These are phyloP conservation scores for Brienomyrus brachyistius DNA, from an alignment of 2,113 vertebrate genomes.

Conservation along the genomic window DNA sequence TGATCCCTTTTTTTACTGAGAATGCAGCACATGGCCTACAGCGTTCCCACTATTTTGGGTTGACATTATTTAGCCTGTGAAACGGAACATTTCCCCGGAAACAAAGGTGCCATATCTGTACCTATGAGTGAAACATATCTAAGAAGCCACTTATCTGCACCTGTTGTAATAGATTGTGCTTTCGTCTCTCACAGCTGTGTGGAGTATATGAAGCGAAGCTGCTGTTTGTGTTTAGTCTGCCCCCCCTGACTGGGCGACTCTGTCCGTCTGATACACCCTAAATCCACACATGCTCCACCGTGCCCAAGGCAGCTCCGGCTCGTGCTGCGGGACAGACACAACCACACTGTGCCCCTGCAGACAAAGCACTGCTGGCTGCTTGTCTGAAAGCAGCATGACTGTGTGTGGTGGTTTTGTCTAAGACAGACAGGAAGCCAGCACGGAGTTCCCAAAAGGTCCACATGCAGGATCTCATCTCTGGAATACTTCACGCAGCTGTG, in stretches of 20 bases:
- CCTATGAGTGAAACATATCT: background rate
- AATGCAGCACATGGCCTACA: background rate
- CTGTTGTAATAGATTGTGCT: background rate
- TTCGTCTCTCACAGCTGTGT: background rate
- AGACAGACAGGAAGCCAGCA: too few species aligned
- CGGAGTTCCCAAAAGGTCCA: too few species aligned
- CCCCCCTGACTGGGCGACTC: background rate
- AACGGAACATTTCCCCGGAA: background rate
- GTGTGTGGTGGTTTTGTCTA: too few species aligned
- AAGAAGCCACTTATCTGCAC: background rate
- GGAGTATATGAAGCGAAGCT: background rate
- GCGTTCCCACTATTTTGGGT: background rate
- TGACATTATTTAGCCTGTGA: background rate
- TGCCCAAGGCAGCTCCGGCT: background rate
- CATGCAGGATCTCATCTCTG: too few species aligned
- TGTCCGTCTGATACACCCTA: background rate
- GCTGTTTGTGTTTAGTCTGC: slow-evolving; percentile 1
- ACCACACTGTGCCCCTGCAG: too few species aligned
- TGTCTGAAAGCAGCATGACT: too few species aligned
- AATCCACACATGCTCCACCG: background rate
- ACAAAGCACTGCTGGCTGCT: too few species aligned
- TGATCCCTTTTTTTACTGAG: background rate
- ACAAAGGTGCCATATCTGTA: background rate
- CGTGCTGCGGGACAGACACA: too few species aligned
- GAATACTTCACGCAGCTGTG: background rate